Evolutionary conservation across 2,797 vertebrate genomes (phyloP), one percentile per base, ranked within the genome.

Genomic region (Botia almorhae): DNA sequence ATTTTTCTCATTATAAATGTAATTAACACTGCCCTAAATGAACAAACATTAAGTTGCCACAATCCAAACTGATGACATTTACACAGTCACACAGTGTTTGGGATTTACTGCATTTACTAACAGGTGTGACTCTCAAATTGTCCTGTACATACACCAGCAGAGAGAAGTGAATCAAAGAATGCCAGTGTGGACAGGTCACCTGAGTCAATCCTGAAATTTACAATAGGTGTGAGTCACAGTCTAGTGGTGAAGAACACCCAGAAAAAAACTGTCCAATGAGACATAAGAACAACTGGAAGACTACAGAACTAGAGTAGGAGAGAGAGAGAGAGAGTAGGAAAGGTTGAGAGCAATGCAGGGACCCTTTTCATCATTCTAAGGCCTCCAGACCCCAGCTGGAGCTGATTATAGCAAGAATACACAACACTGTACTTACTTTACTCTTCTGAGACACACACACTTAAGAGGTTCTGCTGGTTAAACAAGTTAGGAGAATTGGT

Each of bases 371-470:
- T 92, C 88, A 92, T 91, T 92, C 92, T 88, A 83, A 86, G 87
- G 90, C 91, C 91, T 92, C 89, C 89, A 93, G 86, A 92, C 88
- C 89, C 91, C 93, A 95, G 92, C 92, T 94, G 93, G 91, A 87
- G 85, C 85, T n/a, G 72, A 94, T 94, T 94, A 94, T 21, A 33
- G 53, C 53, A 60, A 63, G 39, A 23, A 48, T 50, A 81, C 79
- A 68, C 75, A 69, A 81, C 53, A 72, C 53, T 56, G 16, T 73
- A 21, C 13, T 33, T 46, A 13, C 76, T 81, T 86, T 82, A 83
- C 83, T 84, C 83, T 80, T 29, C 56, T 53, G 36, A 79, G 73
- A 64, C 70, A 65, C 74, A 81, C 77, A 76, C 50, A 26, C 7
- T 13, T 21, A 58, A 58, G 10, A 58, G 12, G 19, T 23, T 19